Evolutionary conservation across 2,113 vertebrate genomes (phyloP), one percentile per base, ranked within the genome.

Genomic region (Burhinus bistriatus): DNA sequence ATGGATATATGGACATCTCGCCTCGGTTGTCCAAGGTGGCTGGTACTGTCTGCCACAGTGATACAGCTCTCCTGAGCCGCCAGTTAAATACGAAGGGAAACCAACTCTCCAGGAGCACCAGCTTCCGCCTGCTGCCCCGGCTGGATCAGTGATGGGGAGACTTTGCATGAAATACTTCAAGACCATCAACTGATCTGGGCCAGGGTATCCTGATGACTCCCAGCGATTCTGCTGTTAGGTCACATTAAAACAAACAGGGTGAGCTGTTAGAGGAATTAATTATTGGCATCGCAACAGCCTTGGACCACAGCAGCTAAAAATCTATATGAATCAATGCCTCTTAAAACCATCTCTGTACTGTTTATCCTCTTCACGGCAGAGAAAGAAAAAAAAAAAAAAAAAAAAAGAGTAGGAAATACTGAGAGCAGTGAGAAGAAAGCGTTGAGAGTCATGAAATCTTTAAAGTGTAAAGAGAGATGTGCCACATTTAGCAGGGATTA

Each of bases 181-280:
- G 81, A 71, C 51, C 1, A 1, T 16, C 30, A 40, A 55, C 79
- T 19, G 49, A 82, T 82, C 83, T 57, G 58, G 79, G 92, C 87
- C 93, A 95, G 77, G 73, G 47, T 29, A 4, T 51, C 75, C 72
- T 3, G 30, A 76, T 9, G 40, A 52, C 82, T 66, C 9, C 44
- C 52, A 78, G 84, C 26, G 25, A 78, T 59, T 87, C 91, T 77
- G 81, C 79, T n/a, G 22, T 76, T 76, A 83, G 96, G 94, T 91
- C 96, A 61, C 25, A 30, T 90, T 95, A 93, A 94, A 96, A 92
- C 94, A 87, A 95, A 95, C 34, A 32, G 38, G 47, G 84, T 55
- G 95, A 93, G 93, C 93, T 68, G 38, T 49, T 93, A 51, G 71
- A 91, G 95, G 94, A 97, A 97, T 96, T 97, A 78, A 95, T 97